Evolutionary conservation across 2,797 vertebrate genomes (phyloP), one percentile per base, ranked within the genome.

Genomic region (Danio jaintianensis): DNA sequence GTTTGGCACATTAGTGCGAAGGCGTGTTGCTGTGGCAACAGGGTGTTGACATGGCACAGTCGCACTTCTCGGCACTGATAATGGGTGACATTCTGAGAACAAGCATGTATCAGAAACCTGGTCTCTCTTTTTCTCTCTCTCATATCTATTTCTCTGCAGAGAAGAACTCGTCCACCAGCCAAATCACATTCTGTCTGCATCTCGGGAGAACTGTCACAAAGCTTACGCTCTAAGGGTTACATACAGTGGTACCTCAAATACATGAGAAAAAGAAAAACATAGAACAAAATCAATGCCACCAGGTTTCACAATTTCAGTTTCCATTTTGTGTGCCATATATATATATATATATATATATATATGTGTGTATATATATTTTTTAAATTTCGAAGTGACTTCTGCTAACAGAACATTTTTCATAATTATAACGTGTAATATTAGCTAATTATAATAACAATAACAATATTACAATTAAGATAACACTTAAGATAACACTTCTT

Each of bases 381-480:
- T 91, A 87, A 91, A 94, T 92, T 93, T 92, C 88, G 92, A 91
- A 91, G 90, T 93, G 90, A 93, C 91, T 91, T 93, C 89, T 92
- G 90, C 92, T 93, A 93, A 94, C 93, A 93, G 91, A 94, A 94
- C 91, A 92, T 88, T 90, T 91, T 88, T 93, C 90, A 92, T 92
- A 93, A 92, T 93, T 89, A 91, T 92, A 93, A 93, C 92, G 89
- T 93, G 90, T 93, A 92, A 92, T 83, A 83, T 94, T 90, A 90
- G 90, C 93, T 94, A 94, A 95, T 93, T 91, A 94, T 91, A 93
- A 93, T 93, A 94, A 94, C 91, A 95, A 92, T 92, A 95, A 95
- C 93, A 95, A 94, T 94, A 94, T 92, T 93, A 94, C 93, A 94
- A 93, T 93, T 92, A 94, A 94, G 91, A 92, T 91, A 94, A 93